Base-by-base conservation (phyloP, 2,888 invertebrate genomes). In the Agrochola litura region DNA sequence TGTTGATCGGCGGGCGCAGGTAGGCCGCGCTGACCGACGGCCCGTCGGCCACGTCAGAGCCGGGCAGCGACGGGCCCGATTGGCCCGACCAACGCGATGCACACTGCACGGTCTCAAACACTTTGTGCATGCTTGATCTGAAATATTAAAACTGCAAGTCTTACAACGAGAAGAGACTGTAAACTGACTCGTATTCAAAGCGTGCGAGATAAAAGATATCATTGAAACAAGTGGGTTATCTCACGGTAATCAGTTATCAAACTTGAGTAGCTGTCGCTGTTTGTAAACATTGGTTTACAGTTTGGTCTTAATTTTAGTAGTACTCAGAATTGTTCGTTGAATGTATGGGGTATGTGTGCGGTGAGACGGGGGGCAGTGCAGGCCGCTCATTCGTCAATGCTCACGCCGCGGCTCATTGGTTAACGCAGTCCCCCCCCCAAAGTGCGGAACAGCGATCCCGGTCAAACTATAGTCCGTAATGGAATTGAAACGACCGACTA, bases 71-170 rank as follows among this genome's bases (percentile, higher is more conserved):
- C 41, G 92, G 93, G 49, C 92, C 96, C 41, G 96, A 95, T 92
- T 95, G 95, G 71, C 93, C 95, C 52, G 96, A 96, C 96, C 96
- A 96, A 0, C 97, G 98, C 52, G 98, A 98, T 76, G 98, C 98
- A 92, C 98, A 98, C 84, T 98, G 97, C 86, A 99, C 99, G 2
- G 99, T 99, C 91, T 99, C 99, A 94, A 99, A 99, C 78, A 99
- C 98, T 93, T 98, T 98, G 93, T 98, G 98, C 95, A 98, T 99
- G 89, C 98, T 98, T 77, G 98, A 98, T 90, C 98, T 98, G 95
- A 0, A 93, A 94, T 60, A 72, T n/a, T 30, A 52, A 73, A 58
- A 46, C 25, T 58, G n/a, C 60, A 22, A 52, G 56, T 63, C 25
- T 30, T 16, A 43, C 16, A 54, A 64, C 25, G 49, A 63, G 37